Percentiles rank a stretch among this genome's conserved stretches.
Conservation (phyloP, 1,140 invertebrate genomes). For the Rhynchophorus ferrugineus region DNA sequence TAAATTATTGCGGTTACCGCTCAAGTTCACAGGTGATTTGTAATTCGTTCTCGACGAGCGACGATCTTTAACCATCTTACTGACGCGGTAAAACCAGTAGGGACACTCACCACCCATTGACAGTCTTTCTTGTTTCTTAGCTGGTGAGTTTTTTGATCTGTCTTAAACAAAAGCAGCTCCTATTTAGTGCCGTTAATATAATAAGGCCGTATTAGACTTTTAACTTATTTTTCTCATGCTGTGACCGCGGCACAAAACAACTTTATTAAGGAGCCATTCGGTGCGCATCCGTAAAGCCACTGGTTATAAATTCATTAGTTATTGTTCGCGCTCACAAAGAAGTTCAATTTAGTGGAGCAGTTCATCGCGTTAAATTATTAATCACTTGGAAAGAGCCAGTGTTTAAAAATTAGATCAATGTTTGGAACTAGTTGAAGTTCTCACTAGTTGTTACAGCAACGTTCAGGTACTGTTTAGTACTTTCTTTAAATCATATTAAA, state of each 20-base stretch:
- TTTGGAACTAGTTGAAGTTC: no score
- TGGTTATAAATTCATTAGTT: not conserved
- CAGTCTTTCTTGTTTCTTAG: not conserved
- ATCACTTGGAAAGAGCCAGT: no score
- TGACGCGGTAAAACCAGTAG: not conserved
- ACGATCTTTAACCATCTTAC: not conserved
- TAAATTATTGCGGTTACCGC: no score
- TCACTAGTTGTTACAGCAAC: no score
- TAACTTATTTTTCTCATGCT: not conserved
- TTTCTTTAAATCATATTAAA: no score
- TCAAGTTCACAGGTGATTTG: no score
- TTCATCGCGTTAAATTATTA: no score
- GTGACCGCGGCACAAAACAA: not conserved
- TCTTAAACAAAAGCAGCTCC: not conserved
- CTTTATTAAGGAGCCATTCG: not conserved
- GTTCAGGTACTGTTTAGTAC: no score
- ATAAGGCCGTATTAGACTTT: not conserved
- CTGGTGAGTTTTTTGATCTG: not conserved
- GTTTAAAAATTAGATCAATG: no score
- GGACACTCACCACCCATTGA: not conserved
- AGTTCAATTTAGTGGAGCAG: no score
- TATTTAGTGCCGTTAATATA: not conserved
- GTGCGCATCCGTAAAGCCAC: not conserved
- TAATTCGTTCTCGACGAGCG: no score
- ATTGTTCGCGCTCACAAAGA: not conserved